Evolutionary conservation across 1,140 invertebrate species (phyloP).

Genomic region (Dendrolimus punctatus): DNA sequence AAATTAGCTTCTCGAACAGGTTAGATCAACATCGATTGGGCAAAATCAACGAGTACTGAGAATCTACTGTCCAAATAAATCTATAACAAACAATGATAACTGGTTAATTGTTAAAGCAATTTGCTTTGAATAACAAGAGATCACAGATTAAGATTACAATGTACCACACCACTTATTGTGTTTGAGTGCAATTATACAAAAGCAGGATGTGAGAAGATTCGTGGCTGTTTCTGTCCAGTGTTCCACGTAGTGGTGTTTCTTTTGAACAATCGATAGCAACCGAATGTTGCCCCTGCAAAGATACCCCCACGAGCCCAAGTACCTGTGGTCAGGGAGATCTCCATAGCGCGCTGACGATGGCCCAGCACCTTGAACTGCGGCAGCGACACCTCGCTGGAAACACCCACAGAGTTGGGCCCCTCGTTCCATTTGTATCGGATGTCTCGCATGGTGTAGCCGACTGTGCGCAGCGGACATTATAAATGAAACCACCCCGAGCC

Average conservation of each 20-base stretch:
- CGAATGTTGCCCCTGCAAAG: constrained; percentile 15
- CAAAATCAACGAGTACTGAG: too few species aligned
- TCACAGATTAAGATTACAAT: constrained; percentile 18
- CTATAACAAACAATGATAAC: too few species aligned
- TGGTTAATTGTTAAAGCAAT: constrained; percentile 1
- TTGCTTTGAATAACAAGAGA: constrained; percentile 12
- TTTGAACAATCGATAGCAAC: constrained; percentile 8
- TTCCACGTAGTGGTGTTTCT: constrained; percentile 47
- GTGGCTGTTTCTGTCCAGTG: constrained; percentile 66
- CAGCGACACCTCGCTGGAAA: constrained; percentile 93
- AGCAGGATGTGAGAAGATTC: constrained; percentile 68
- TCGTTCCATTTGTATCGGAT: constrained; percentile 97
- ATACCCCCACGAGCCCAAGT: constrained; percentile 57
- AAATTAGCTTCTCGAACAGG: too few species aligned
- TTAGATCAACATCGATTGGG: too few species aligned
- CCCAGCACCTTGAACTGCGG: constrained; percentile 96
- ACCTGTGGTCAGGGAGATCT: constrained; percentile 95
- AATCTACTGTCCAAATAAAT: too few species aligned
- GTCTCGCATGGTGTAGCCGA: constrained; percentile 97
- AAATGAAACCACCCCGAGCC: constrained; percentile 78
- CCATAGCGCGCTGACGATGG: constrained; percentile 90
- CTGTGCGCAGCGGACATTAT: constrained; percentile 79
- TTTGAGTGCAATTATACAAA: constrained; percentile 64
- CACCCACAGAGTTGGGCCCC: constrained; percentile 91
- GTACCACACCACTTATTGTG: constrained; percentile 56